These are phyloP conservation scores for Mycetomoellerius zeteki DNA, from an alignment of 1,140 invertebrate species.

Conservation along the genomic window DNA sequence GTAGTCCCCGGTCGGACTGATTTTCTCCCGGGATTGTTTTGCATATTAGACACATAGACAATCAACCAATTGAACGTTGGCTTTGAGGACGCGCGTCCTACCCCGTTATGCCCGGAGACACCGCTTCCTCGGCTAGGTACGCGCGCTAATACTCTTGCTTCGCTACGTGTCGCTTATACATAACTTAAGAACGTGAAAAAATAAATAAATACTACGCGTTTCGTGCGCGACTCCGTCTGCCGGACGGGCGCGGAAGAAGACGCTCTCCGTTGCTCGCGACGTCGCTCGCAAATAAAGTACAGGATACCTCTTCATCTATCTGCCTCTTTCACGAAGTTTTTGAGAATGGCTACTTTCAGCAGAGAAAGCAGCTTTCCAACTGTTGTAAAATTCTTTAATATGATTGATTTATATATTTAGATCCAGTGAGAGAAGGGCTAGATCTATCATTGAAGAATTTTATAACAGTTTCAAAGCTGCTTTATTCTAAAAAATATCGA, in stretches of 20 bases:
- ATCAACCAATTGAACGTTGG: slow-evolving; percentile 38
- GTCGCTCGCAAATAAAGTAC: slow-evolving; percentile 44
- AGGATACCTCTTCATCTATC: not conserved
- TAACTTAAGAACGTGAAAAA: slow-evolving; percentile 83
- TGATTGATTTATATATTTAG: no score
- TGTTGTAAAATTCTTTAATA: no score
- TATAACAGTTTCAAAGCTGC: no score
- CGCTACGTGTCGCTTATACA: slow-evolving; percentile 76
- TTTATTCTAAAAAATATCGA: no score
- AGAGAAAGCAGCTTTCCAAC: no score
- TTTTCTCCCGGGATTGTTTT: slow-evolving; percentile 27
- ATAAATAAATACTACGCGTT: slow-evolving; percentile 85
- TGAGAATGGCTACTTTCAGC: not conserved
- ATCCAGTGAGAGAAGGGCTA: no score
- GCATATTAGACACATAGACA: slow-evolving; percentile 20
- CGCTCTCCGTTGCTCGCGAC: not conserved
- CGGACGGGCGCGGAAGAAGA: slow-evolving; percentile 24
- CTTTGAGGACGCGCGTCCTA: slow-evolving; percentile 31
- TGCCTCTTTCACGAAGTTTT: slow-evolving; percentile 28
- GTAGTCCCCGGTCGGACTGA: not conserved
- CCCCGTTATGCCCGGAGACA: not conserved
- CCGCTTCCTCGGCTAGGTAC: slow-evolving; percentile 66
- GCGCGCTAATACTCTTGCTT: slow-evolving; percentile 75
- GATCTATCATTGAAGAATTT: no score
- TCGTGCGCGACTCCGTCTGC: slow-evolving; percentile 65